phyloP scores from a whole-genome alignment of 1,140 invertebrate species.

The Dendrolimus punctatus region DNA sequence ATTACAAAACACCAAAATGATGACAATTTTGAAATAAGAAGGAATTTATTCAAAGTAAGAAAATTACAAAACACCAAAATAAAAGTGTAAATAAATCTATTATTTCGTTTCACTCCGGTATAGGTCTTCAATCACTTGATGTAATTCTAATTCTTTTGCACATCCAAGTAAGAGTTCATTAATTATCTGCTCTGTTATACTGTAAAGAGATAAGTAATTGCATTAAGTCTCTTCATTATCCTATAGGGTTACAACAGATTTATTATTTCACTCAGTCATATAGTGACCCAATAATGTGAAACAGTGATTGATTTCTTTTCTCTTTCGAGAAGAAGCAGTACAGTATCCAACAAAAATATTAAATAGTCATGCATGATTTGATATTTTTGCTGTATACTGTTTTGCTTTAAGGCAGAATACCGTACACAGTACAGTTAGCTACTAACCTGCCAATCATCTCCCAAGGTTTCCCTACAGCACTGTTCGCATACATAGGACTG shows the following conservation, averaged over 20 bases:
- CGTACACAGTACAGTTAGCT: conserved; percentile 4
- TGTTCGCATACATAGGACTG: conserved; percentile 56
- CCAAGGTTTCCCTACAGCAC: conserved; percentile 50
- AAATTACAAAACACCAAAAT: not conserved
- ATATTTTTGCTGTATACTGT: too few species aligned
- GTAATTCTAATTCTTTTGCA: conserved; percentile 46
- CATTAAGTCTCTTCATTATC: too few species aligned
- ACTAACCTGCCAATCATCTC: conserved; percentile 52
- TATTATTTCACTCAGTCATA: too few species aligned
- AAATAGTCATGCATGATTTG: too few species aligned
- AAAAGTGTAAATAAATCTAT: conserved; percentile 1
- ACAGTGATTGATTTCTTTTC: too few species aligned
- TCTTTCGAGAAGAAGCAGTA: too few species aligned
- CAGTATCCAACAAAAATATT: too few species aligned
- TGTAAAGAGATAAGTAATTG: conserved; percentile 18
- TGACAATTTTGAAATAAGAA: too few species aligned
- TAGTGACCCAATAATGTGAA: too few species aligned
- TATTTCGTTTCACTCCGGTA: conserved; percentile 38
- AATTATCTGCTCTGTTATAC: conserved; percentile 52
- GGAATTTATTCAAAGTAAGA: not conserved
- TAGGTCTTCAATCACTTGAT: conserved; percentile 23
- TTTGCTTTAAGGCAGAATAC: not conserved
- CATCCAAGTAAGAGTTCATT: conserved; percentile 40
- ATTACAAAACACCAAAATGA: too few species aligned
- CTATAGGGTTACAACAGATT: too few species aligned